A percentile compares a stretch with the other conserved stretches of the same genome.
These are phyloP conservation scores for Pardosa pseudoannulata DNA, from an alignment of 2,888 invertebrate species.

Conservation along the genomic window DNA sequence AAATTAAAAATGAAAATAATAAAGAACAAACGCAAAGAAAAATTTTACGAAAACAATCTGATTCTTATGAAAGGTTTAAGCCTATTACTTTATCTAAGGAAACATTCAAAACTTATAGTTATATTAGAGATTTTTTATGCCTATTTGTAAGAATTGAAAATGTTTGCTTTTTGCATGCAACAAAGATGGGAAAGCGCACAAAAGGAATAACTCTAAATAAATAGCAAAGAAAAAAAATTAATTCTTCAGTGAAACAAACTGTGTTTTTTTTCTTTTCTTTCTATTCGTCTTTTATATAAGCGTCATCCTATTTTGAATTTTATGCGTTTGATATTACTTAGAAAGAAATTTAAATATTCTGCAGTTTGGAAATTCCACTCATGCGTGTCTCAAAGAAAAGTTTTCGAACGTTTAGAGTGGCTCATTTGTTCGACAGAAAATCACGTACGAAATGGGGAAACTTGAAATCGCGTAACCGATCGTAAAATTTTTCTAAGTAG, in stretches of 20 bases:
- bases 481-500: slow-evolving; percentile 17
- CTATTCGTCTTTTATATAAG: not conserved
- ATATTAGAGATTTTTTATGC: not conserved
- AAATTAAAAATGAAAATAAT: too few relatives aligned
- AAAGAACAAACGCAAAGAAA: too few relatives aligned
- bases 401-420: slow-evolving; percentile 19
- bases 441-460: slow-evolving; percentile 10
- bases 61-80: too few relatives aligned
- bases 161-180: not conserved
- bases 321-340: not conserved
- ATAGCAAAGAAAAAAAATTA: not conserved
- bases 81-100: not conserved
- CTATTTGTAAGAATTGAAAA: not conserved
- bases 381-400: slow-evolving; percentile 6
- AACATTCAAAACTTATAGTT: not conserved
- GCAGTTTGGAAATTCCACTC: not conserved
- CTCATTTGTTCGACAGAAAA: slow-evolving; percentile 10
- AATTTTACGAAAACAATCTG: too few relatives aligned
- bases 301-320: not conserved
- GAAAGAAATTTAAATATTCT: not conserved
- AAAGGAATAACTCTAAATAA: not conserved
- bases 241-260: not conserved
- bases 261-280: not conserved
- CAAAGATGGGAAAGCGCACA: not conserved
- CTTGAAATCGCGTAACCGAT: slow-evolving; percentile 23